Evolutionary conservation across 2,888 invertebrate genomes (phyloP), one percentile per base, ranked within the genome.

Genomic region (Agonopterix alstromeriana): DNA sequence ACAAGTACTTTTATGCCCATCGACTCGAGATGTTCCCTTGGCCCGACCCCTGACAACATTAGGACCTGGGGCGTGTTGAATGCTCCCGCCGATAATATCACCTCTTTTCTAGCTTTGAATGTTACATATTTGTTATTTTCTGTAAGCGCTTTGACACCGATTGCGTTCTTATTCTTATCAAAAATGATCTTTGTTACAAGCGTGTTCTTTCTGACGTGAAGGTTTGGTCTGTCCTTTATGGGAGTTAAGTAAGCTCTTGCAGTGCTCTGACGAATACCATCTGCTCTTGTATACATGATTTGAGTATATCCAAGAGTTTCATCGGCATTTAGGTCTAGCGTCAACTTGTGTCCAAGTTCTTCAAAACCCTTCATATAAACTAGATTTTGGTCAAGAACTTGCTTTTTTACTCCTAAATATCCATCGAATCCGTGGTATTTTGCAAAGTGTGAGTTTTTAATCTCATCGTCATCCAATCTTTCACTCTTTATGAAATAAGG

Each of bases 21-120:
- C 56, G 93, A 92, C 65, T 92, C 93, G 50, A 81, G 70, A 55
- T 72, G 63, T 56, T 94, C 93, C 64, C 94, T 10, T 10, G 44
- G 44, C n/a, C 44, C 44, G 11, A 10, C 14, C 8, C 41, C 9
- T 42, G 27, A 43, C 35, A 14, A 14, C 46, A 48, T 10, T 36
- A 44, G 36, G 10, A 41, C 14, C 36, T 36, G 42, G 36, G 17
- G 40, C 9, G 38, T 27, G 40, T 43, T 44, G 27, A 43, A 10
- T 36, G 35, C 8, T 17, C 43, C 35, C 5, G 35, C 44, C 36
- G 44, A 11, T 10, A 44, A 7, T 11, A 44, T 11, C 11, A 44
- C 44, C 36, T 44, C 44, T 8, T n/a, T 27, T 27, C 5, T 27
- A 27, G 27, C 27, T 27, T 7, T 27, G 1, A 27, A 27, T 27